phyloP scores from a whole-genome alignment of 2,113 vertebrate genomes.

The Cepphus grylle region DNA sequence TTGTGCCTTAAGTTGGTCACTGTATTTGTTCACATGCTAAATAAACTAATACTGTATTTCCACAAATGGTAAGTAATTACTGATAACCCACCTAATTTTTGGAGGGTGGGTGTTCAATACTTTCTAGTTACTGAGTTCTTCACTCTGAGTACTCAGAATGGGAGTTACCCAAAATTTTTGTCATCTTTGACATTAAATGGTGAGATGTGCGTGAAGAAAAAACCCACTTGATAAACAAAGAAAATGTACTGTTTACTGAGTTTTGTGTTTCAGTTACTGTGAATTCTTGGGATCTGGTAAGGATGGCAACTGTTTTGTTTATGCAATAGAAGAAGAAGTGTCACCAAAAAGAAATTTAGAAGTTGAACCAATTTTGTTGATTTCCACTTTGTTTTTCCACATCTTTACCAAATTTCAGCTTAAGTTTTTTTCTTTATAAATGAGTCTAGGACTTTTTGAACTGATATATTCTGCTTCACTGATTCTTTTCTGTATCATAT shows the following conservation, averaged over 20 bases:
- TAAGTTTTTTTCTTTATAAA: not conserved
- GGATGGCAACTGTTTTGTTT: not conserved
- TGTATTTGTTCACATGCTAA: not conserved
- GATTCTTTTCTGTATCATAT: not conserved
- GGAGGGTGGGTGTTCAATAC: not conserved
- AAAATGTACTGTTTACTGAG: not conserved
- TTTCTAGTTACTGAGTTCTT: not conserved
- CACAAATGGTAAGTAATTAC: not conserved
- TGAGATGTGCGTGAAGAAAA: not conserved
- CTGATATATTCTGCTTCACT: not conserved
- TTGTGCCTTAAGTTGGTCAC: not conserved
- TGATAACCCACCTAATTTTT: not conserved
- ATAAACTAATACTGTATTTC: not conserved
- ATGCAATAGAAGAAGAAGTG: not conserved
- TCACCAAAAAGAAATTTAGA: not conserved
- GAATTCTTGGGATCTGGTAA: not conserved
- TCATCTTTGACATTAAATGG: not conserved
- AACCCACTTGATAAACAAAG: not conserved
- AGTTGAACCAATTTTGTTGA: not conserved
- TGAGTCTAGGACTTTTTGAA: not conserved
- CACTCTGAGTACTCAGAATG: not conserved
- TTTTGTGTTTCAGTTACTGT: not conserved
- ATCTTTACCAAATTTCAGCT: not conserved
- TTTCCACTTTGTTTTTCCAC: not conserved
- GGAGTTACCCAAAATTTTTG: not conserved